Conservation (phyloP, 2,113 vertebrate species). For the Ceyx margarethae region DNA sequence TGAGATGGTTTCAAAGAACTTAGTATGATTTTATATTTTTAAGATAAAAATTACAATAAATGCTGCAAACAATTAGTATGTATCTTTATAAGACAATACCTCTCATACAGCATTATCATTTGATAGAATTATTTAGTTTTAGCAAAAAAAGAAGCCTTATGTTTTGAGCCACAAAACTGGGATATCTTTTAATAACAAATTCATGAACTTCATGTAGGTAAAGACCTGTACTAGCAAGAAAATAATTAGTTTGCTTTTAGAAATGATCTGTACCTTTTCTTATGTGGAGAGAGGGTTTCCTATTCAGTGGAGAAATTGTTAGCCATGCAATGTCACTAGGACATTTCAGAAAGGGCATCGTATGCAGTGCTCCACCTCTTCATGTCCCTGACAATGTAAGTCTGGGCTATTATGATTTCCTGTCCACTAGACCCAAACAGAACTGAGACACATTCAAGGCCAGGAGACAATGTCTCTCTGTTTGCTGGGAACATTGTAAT, state of each 20-base stretch:
- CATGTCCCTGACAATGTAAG: not conserved
- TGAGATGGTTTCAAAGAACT: not conserved
- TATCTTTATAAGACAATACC: not conserved
- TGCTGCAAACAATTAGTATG: not conserved
- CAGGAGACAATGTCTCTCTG: not conserved
- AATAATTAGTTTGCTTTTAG: not conserved
- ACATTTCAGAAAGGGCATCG: conserved; percentile 20
- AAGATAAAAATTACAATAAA: not conserved
- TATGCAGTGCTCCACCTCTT: not conserved
- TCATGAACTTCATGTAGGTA: not conserved
- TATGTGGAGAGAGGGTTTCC: not conserved
- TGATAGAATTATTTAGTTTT: not conserved
- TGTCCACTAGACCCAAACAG: not conserved
- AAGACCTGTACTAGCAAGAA: not conserved
- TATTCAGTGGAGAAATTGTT: not conserved
- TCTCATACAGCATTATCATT: not conserved
- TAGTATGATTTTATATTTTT: not conserved
- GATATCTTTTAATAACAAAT: not conserved
- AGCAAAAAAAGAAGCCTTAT: not conserved
- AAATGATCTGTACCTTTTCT: not conserved
- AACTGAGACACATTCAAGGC: conserved; percentile 2
- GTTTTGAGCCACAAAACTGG: not conserved
- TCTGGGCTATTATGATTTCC: not conserved
- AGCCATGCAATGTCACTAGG: not conserved
- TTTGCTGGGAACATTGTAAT: conserved; percentile 23